Conservation (phyloP, 37 sponge, comb jelly and placozoan species). For the Crambe crambe region DNA sequence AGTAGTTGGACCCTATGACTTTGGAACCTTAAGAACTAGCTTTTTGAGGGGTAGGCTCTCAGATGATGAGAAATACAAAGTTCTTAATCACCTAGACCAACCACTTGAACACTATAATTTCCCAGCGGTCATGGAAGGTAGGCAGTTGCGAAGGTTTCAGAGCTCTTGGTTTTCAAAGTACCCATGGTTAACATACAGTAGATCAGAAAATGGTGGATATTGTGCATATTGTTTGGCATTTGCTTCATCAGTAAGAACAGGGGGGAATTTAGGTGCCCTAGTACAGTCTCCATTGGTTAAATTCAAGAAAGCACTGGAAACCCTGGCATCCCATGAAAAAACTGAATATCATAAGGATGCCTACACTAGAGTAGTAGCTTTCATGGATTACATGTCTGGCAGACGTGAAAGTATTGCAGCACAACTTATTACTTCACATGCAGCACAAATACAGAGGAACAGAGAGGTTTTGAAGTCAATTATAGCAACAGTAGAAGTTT, state of each 20-base stretch:
- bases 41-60: too few relatives aligned
- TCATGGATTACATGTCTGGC: neutral
- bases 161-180: too few relatives aligned
- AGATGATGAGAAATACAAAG: too few relatives aligned
- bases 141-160: too few relatives aligned
- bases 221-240: too few relatives aligned
- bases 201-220: too few relatives aligned
- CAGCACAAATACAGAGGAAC: conserved; percentile 15
- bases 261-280: conserved; percentile 9
- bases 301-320: neutral
- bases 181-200: too few relatives aligned
- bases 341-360: conserved; percentile 9
- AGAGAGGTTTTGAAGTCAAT: conserved; percentile 33
- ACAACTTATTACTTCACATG: conserved; percentile 23
- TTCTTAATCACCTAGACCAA: too few relatives aligned
- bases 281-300: conserved; percentile 4
- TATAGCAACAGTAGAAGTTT: conserved; percentile 42
- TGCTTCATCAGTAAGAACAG: conserved; percentile 10
- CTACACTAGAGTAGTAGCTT: neutral
- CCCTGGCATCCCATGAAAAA: conserved; percentile 22
- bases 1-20: too few relatives aligned
- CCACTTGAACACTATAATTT: too few relatives aligned
- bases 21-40: too few relatives aligned
- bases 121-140: too few relatives aligned
- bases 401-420: neutral